phyloP scores from a whole-genome alignment of 2,797 vertebrate species.

The Gallinago stenura region DNA sequence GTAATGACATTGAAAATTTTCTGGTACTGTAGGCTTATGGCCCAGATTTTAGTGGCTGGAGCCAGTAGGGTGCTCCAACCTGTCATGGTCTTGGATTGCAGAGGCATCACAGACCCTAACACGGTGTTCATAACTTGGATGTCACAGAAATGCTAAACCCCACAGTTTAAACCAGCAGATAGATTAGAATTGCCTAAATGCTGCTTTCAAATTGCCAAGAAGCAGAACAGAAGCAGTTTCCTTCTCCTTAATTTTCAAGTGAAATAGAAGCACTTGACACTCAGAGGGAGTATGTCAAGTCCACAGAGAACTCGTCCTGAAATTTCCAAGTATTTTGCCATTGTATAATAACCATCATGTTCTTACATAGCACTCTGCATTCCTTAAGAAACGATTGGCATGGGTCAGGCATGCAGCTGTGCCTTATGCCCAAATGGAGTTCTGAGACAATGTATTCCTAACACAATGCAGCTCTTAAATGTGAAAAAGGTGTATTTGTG shows the following conservation, averaged over 20 bases:
- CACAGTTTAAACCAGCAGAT: neutral
- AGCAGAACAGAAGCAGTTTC: neutral
- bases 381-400: neutral
- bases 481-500: neutral
- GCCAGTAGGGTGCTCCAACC: neutral
- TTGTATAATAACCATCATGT: neutral
- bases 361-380: neutral
- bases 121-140: neutral
- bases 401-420: neutral
- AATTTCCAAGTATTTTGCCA: neutral
- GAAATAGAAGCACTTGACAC: neutral
- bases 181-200: neutral
- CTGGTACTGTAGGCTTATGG: neutral
- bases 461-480: neutral
- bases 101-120: neutral
- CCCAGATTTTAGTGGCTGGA: neutral
- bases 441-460: neutral
- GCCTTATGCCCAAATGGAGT: neutral
- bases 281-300: neutral
- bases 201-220: neutral
- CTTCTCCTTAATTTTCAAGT: neutral
- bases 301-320: neutral
- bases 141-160: neutral
- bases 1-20: neutral
- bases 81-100: neutral